A percentile compares a stretch with the other conserved stretches of the same genome.
Evolutionary conservation across 2,888 invertebrate genomes (phyloP).

Genomic region (Nephrotoma flavescens): DNA sequence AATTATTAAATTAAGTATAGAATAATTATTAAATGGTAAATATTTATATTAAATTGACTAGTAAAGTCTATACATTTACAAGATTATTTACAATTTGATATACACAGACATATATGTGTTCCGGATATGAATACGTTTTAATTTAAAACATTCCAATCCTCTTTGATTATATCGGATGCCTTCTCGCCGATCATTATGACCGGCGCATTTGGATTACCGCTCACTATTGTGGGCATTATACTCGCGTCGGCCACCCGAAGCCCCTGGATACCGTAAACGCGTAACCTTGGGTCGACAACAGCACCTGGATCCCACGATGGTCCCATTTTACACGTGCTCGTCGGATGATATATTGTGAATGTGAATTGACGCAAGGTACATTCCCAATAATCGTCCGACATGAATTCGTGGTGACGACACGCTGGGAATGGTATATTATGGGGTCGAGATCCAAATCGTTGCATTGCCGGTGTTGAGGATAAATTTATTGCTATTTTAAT

Average conservation of each 20-base stretch:
- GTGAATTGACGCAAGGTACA: slow-evolving; percentile 67
- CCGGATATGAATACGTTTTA: background rate
- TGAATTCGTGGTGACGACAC: slow-evolving; percentile 54
- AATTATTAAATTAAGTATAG: background rate
- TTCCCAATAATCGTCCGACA: slow-evolving; percentile 76
- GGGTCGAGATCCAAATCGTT: slow-evolving; percentile 63
- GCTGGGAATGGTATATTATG: slow-evolving; percentile 71
- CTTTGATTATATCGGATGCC: slow-evolving; percentile 76
- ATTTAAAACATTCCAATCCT: slow-evolving; percentile 48
- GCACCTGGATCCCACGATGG: slow-evolving; percentile 57
- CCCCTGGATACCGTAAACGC: slow-evolving; percentile 63
- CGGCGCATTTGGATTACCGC: slow-evolving; percentile 82
- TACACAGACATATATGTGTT: background rate
- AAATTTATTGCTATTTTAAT: slow-evolving; percentile 70
- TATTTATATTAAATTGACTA: background rate
- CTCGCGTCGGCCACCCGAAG: slow-evolving; percentile 71
- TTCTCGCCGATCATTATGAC: slow-evolving; percentile 86
- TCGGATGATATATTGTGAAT: slow-evolving; percentile 75
- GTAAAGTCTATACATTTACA: background rate
- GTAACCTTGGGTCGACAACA: slow-evolving; percentile 62
- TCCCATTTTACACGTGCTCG: slow-evolving; percentile 79
- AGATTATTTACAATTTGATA: background rate
- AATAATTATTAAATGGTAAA: background rate
- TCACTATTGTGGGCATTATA: slow-evolving; percentile 77
- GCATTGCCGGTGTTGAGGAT: slow-evolving; percentile 65